A percentile compares a stretch with the other conserved stretches of the same genome.
phyloP scores from a whole-genome alignment of 2,113 vertebrate genomes.

The Pristiophorus japonicus region DNA sequence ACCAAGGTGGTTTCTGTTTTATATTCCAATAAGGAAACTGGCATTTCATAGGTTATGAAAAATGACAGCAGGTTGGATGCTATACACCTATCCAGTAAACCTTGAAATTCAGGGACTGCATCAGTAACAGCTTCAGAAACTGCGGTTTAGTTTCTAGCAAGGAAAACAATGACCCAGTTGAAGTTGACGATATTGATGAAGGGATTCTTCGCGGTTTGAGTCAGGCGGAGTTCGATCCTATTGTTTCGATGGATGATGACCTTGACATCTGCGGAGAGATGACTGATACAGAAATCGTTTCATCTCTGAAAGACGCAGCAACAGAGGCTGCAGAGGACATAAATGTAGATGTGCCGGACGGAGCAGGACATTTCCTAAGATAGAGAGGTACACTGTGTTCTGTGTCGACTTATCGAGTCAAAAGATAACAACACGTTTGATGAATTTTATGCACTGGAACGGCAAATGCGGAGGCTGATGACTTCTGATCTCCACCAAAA shows the following conservation, averaged over 20 bases:
- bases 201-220: not conserved
- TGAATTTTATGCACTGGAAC: too few species aligned
- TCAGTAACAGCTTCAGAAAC: not conserved
- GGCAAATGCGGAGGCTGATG: too few species aligned
- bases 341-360: not conserved
- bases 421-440: too few species aligned
- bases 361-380: too few species aligned
- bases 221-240: not conserved
- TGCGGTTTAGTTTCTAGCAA: not conserved
- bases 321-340: not conserved
- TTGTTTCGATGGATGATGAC: not conserved
- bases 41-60: not conserved
- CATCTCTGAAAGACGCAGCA: not conserved
- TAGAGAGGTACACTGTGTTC: too few species aligned
- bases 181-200: not conserved
- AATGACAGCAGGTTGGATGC: not conserved
- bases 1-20: not conserved
- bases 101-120: not conserved
- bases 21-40: not conserved
- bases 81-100: not conserved
- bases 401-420: too few species aligned
- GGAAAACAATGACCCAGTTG: not conserved
- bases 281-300: not conserved
- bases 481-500: too few species aligned
- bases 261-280: too few species aligned